These are phyloP conservation scores for Neodon shergylaensis DNA, from an alignment of 2,113 vertebrate genomes.

Conservation along the genomic window DNA sequence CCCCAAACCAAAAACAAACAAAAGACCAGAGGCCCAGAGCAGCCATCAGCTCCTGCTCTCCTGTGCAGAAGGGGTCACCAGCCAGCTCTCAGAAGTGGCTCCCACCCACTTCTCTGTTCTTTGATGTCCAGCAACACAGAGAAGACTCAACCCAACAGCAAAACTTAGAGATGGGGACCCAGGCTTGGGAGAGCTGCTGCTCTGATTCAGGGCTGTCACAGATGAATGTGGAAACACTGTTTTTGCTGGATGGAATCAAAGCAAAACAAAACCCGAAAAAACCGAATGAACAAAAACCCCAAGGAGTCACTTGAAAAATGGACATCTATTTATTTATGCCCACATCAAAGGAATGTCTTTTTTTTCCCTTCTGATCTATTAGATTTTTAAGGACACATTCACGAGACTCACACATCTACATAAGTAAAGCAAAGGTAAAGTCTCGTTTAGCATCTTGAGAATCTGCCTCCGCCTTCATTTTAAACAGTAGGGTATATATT, in stretches of 20 bases:
- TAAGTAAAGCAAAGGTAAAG: background rate
- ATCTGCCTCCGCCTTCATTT: background rate
- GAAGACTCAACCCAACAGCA: background rate
- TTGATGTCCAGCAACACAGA: background rate
- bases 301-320: slow-evolving; percentile 1
- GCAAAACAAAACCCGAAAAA: background rate
- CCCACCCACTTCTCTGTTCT: background rate
- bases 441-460: background rate
- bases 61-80: background rate
- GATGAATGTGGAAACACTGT: background rate
- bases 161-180: background rate
- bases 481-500: background rate
- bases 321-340: background rate
- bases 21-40: background rate
- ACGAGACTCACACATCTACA: background rate
- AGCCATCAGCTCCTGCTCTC: background rate
- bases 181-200: background rate
- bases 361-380: background rate
- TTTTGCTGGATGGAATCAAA: background rate
- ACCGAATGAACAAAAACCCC: background rate
- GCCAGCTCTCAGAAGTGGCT: background rate
- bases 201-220: background rate
- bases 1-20: too few species aligned
- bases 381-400: background rate
- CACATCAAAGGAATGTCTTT: background rate